These are phyloP conservation scores for Asteroscopus sphinx DNA, from an alignment of 2,888 invertebrate genomes.

Conservation along the genomic window DNA sequence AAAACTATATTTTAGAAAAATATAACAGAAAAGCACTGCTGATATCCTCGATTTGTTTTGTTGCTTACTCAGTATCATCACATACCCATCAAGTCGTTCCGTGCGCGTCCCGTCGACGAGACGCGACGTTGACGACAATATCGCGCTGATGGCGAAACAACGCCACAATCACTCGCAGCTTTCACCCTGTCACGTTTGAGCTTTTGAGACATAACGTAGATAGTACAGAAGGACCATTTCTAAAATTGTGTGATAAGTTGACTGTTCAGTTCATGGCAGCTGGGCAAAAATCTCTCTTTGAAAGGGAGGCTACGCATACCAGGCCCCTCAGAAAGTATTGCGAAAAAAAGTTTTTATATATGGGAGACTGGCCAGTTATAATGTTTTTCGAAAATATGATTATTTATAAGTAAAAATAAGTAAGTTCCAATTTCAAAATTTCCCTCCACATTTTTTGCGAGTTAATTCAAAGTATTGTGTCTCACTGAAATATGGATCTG, in stretches of 20 bases:
- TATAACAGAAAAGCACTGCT: background rate
- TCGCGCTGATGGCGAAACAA: slow-evolving; percentile 43
- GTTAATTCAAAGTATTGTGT: no score
- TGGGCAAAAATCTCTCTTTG: no score
- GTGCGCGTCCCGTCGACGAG: slow-evolving; percentile 3
- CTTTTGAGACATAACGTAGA: background rate
- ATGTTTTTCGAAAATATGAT: no score
- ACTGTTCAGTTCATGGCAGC: no score
- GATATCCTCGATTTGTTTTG: background rate
- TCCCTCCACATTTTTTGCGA: no score
- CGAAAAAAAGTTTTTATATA: no score
- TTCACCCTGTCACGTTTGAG: slow-evolving; percentile 5
- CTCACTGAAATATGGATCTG: no score
- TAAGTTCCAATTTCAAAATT: no score
- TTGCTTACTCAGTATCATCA: slow-evolving; percentile 29
- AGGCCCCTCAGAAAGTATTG: no score
- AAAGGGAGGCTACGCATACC: no score
- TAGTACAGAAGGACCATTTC: slow-evolving; percentile 22
- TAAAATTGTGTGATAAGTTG: background rate
- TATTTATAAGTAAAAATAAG: no score
- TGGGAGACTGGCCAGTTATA: no score
- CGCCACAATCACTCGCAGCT: slow-evolving; percentile 23
- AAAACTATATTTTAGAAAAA: background rate
- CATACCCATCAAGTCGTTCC: slow-evolving; percentile 30
- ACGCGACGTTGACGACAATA: slow-evolving; percentile 31